Evolutionary conservation across 2,113 vertebrate genomes (phyloP), one percentile per base, ranked within the genome.

Genomic region (Hemichromis elongatus): DNA sequence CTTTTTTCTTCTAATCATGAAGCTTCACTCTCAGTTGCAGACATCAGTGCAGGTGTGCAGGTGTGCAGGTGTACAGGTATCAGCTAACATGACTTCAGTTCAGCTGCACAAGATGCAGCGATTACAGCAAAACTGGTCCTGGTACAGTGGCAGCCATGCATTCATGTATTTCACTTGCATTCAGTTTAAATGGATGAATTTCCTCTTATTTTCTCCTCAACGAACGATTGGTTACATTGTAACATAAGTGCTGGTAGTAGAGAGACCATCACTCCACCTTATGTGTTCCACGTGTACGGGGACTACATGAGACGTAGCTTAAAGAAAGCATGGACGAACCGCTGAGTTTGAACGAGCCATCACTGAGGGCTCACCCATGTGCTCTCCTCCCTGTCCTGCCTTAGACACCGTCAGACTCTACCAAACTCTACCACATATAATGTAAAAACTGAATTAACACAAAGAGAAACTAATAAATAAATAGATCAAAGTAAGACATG

Each of bases 211-310:
- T n/a, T 26, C 35, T 66, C 35, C 19, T 24, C 45, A 75, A 28
- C 30, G 70, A 30, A 28, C 18, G 2, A 4, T 3, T 26, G 21
- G 37, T 70, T 28, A 70, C 37, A 18, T 26, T 45, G 40, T 26
- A 26, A 26, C 63, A 0, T 3, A 0, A 3, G 21, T 70, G 16
- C 37, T 0, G 37, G 9, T 16, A 18, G 63, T 70, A 18, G 16
- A 0, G 8, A 26, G 37, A 70, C 21, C 4, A 1, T 26, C 7
- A 0, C 66, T 7, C 40, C 66, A 70, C 40, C 9, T 45, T 0
- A 9, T 18, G 10, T 70, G 28, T 70, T 4, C 14, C 21, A 70
- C 37, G 28, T 70, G 0, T 0, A 19, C 6, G 28, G 3, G 16
- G 47, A 50, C 6, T 50, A 16, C 18, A 26, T 45, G 7, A 26